Evolutionary conservation across 2,888 invertebrate species (phyloP), one percentile per base, ranked within the genome.

Genomic region (Plusia festucae): DNA sequence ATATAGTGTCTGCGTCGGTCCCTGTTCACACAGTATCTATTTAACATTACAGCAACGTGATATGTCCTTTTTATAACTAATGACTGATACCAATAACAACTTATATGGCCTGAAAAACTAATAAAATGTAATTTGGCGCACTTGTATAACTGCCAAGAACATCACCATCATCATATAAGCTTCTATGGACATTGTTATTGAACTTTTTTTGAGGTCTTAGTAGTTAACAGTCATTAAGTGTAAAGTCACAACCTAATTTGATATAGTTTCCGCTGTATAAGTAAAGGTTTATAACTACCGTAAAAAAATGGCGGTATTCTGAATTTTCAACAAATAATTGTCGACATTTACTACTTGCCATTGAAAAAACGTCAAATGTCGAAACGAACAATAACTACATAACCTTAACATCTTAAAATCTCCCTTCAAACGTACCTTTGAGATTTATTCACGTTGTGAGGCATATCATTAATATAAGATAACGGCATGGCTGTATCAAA

Each of bases 341-440:
- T 40, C 63, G 67, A 74, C 65, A n/a, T 51, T 32, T 22, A 70
- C 70, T 69, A 78, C 78, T 76, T 76, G 78, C 74, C 74, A 78
- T 65, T 76, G 52, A 51, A 70, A 57, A 44, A 60, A 66, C 40
- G 16, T 44, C 22, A 27, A 73, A 67, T 69, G 65, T 76, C 69
- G 62, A 67, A 60, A 49, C 15, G 54, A 64, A 55, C 13, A 32
- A 30, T 7, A 49, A 40, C 18, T 54, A 32, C 58, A 16, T 22
- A 22, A 58, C 27, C 9, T 8, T 44, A 32, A 51, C 58, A 54
- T 55, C 22, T 58, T 63, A 40, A 54, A 68, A 77, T 76, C 65
- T 66, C 63, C 64, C 49, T 52, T 40, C 16, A 46, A 62, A 58
- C 22, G 57, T 55, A 60, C 22, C 60, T 34, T 52, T 30, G 44